These are phyloP conservation scores for Zeus faber DNA, from an alignment of 2,113 vertebrate species.

Conservation along the genomic window DNA sequence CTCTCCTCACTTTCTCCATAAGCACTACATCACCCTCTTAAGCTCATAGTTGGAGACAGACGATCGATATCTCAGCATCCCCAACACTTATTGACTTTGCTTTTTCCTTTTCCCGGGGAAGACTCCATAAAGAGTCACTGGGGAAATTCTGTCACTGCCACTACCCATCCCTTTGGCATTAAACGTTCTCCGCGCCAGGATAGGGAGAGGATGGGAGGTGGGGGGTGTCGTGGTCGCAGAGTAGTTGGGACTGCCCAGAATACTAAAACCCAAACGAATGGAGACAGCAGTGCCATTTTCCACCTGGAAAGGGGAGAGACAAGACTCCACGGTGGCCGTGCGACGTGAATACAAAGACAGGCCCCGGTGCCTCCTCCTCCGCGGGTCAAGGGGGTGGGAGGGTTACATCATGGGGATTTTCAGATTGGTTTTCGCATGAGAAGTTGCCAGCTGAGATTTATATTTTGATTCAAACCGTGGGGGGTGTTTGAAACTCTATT, in stretches of 20 bases:
- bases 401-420: no score
- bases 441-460: no score
- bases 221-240: no score
- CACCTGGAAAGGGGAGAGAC: no score
- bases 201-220: conserved; percentile 13
- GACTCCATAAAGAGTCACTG: conserved; percentile 72
- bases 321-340: no score
- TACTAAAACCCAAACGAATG: conserved; percentile 40
- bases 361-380: conserved; percentile 4
- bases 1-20: conserved; percentile 10
- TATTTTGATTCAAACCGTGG: no score
- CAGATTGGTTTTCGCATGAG: no score
- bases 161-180: conserved; percentile 49
- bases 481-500: no score
- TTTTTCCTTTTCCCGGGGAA: conserved; percentile 61
- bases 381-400: no score
- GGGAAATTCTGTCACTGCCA: conserved; percentile 68
- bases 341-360: conserved; percentile 40
- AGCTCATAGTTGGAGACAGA: conserved; percentile 63
- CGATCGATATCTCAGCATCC: conserved; percentile 70
- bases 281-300: conserved; percentile 38
- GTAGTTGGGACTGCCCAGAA: conserved; percentile 42
- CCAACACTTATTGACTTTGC: conserved; percentile 73
- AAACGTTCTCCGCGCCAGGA: conserved; percentile 36
- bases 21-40: conserved; percentile 23